phyloP scores from a whole-genome alignment of 2,113 vertebrate genomes.

The Gymnarchus niloticus region DNA sequence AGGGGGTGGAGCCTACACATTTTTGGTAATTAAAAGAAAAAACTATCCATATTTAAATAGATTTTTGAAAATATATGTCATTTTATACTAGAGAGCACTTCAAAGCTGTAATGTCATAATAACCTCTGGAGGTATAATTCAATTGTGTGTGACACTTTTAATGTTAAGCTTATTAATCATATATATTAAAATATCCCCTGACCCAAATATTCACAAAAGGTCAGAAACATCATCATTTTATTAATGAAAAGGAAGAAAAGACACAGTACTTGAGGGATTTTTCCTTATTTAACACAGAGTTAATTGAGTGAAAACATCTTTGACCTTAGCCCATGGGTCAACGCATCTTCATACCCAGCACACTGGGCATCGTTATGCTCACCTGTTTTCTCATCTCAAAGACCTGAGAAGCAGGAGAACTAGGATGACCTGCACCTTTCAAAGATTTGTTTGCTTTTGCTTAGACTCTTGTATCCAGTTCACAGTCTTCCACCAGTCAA shows the following conservation, averaged over 20 bases:
- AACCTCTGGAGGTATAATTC: not conserved
- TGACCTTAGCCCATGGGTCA: constrained; percentile 31
- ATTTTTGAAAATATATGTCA: not conserved
- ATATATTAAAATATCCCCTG: not conserved
- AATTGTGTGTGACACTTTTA: not conserved
- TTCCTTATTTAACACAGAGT: constrained; percentile 38
- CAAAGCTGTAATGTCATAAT: not conserved
- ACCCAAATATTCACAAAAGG: not conserved
- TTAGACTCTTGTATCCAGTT: not conserved
- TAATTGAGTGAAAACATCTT: constrained; percentile 18
- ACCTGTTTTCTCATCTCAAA: constrained; percentile 43
- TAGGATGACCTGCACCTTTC: constrained; percentile 24
- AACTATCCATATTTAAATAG: not conserved
- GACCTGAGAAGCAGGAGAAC: constrained; percentile 34
- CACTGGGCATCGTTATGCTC: constrained; percentile 44
- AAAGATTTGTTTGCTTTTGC: not conserved
- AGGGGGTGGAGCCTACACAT: no score
- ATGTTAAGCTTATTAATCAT: not conserved
- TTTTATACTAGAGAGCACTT: not conserved
- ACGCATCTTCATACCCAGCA: constrained; percentile 44
- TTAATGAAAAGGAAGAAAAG: not conserved
- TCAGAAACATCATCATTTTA: not conserved
- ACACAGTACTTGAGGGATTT: not conserved
- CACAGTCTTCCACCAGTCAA: not conserved
- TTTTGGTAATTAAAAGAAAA: not conserved